These are phyloP conservation scores for Neotragus moschatus DNA, from an alignment of 2,113 vertebrate genomes.

Conservation along the genomic window DNA sequence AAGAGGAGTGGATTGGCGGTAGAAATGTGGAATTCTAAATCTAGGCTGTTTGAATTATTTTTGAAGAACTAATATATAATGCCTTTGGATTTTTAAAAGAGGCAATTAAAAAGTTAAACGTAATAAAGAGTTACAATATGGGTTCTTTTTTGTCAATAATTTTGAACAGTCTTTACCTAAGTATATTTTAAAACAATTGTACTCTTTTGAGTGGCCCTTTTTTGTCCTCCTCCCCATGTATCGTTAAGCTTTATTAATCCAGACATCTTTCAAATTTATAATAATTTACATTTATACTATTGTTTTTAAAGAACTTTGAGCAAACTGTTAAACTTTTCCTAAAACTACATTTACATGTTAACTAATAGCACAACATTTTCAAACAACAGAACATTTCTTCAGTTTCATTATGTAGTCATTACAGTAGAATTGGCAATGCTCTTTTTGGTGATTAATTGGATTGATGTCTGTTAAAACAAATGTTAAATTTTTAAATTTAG, in stretches of 20 bases:
- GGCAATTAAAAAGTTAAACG: neutral
- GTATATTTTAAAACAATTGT: neutral
- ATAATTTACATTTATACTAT: conserved; percentile 14
- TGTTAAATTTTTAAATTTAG: neutral
- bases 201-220: neutral
- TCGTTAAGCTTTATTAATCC: neutral
- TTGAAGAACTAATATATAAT: neutral
- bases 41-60: neutral
- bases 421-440: neutral
- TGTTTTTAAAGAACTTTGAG: conserved; percentile 15
- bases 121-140: neutral
- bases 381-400: neutral
- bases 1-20: neutral
- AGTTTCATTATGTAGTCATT: neutral
- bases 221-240: neutral
- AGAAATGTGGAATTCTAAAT: neutral
- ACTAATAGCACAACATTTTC: neutral
- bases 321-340: neutral
- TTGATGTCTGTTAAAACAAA: neutral
- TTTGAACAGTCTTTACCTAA: neutral
- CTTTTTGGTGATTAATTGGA: conserved; percentile 5
- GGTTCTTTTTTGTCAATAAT: neutral
- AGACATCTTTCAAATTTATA: neutral
- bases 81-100: neutral
- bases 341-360: neutral